Evolutionary conservation across 2,888 invertebrate genomes (phyloP), one percentile per base, ranked within the genome.

Genomic region (Caenorhabditis uteleia): DNA sequence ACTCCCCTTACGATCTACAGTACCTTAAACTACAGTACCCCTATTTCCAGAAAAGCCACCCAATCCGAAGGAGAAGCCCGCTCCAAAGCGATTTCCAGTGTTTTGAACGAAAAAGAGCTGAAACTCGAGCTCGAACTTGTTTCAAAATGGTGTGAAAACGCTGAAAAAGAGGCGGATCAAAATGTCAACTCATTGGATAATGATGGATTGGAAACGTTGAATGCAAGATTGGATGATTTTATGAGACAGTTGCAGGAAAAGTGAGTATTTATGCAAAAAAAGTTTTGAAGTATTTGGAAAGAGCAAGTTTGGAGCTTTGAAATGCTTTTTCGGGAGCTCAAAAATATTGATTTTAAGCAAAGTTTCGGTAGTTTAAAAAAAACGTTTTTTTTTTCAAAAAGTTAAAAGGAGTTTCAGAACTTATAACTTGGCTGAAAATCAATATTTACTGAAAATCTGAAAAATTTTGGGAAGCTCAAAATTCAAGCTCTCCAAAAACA

Each of bases 151-250:
- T 68, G 70, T 45, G 68, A 65, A 34, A 23, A 20, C 23, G 65
- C 60, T 1, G 51, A 54, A 18, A 59, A 55, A 20, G 70, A 68
- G 29, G 47, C 56, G 10, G 21, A 49, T 12, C 58, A 64, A 16
- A 55, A 45, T 40, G 50, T 56, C 20, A 66, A 65, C 38, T 62
- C 65, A 2, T 39, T 65, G 48, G 70, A 75, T 48, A 36, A 47
- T 8, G 59, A 56, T 36, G 59, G 56, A 2, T 36, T 66, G 18
- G 66, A 68, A 25, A 66, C 53, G 36, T 18, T 62, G 38, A 44
- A 40, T 20, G 45, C 31, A 7, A 23, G 48, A 27, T 38, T 56
- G 12, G 47, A 53, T 8, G 26, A 36, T 26, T 57, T 66, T 31
- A 36, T 43, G 0, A 25, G 20, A 7, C 36, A 57, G 29, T 27